A percentile compares a stretch with the other conserved stretches of the same genome.
Evolutionary conservation across 2,888 invertebrate species (phyloP).

Genomic region (Campoplex nolae): DNA sequence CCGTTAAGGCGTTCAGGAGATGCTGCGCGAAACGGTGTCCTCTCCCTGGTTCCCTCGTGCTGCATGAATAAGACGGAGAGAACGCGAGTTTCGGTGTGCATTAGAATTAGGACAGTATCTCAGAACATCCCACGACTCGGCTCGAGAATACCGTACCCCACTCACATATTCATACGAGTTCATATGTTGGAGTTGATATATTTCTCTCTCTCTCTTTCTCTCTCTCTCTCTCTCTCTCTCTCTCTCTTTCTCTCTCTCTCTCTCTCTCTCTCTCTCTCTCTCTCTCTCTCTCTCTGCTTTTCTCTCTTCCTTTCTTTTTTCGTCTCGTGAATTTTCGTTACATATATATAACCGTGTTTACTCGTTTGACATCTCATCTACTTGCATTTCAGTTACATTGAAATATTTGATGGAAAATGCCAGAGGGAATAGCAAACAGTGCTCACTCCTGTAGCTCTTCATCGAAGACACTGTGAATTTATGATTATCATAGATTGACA

Average conservation of each 20-base stretch:
- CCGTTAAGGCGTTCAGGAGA: conserved; percentile 82
- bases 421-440: conserved; percentile 14
- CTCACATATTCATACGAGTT: conserved; percentile 25
- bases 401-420: conserved; percentile 29
- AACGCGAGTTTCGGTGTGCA: conserved; percentile 69
- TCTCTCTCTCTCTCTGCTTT: background rate
- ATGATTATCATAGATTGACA: background rate
- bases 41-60: conserved; percentile 62
- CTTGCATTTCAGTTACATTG: background rate
- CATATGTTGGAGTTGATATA: conserved; percentile 1
- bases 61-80: conserved; percentile 82
- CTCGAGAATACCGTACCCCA: conserved; percentile 36
- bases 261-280: conserved; percentile 6
- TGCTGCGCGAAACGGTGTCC: conserved; percentile 79
- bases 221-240: background rate
- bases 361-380: conserved; percentile 12
- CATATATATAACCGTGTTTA: background rate
- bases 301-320: background rate
- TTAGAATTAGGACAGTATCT: conserved; percentile 81
- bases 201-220: conserved; percentile 6
- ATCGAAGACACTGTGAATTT: background rate
- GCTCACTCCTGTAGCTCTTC: background rate
- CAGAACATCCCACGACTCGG: conserved; percentile 67
- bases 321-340: background rate
- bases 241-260: background rate